Percentiles rank a stretch among this genome's conserved stretches.
These are phyloP conservation scores for Anoplius nigerrimus DNA, from an alignment of 2,888 invertebrate genomes.

Conservation along the genomic window DNA sequence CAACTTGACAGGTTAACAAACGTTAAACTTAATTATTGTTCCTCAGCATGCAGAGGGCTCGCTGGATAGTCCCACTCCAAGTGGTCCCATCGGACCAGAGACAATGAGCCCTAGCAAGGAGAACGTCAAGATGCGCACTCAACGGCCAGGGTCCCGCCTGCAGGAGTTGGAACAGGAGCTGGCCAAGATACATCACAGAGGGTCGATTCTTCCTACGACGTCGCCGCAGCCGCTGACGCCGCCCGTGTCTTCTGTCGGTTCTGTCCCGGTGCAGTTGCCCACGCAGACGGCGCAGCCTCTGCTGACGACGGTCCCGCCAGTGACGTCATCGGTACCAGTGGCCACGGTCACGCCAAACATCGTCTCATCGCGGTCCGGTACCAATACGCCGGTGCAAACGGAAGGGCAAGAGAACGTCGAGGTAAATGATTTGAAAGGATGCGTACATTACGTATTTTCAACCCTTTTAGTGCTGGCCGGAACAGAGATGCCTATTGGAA, in stretches of 20 bases:
- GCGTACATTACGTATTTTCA: not conserved
- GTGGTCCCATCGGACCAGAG: conserved; percentile 58
- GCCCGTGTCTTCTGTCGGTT: conserved; percentile 59
- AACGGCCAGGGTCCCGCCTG: conserved; percentile 68
- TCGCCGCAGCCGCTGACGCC: conserved; percentile 65
- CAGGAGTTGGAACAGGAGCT: conserved; percentile 73
- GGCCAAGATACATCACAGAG: conserved; percentile 74
- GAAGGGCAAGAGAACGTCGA: conserved; percentile 63
- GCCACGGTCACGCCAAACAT: conserved; percentile 62
- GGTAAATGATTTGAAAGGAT: conserved; percentile 39
- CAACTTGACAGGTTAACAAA: too few relatives aligned
- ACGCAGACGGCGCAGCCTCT: conserved; percentile 49
- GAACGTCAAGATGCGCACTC: conserved; percentile 61
- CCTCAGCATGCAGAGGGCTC: conserved; percentile 55
- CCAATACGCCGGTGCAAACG: conserved; percentile 59
- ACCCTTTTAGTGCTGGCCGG: too few relatives aligned
- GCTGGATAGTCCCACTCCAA: conserved; percentile 65
- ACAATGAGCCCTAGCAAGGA: conserved; percentile 71
- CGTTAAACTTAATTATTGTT: too few relatives aligned
- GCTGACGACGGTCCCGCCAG: conserved; percentile 57
- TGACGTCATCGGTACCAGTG: conserved; percentile 51
- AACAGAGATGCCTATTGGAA: too few relatives aligned
- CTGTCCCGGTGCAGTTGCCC: conserved; percentile 47
- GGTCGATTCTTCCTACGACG: conserved; percentile 57
- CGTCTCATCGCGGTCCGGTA: conserved; percentile 59